Conservation (phyloP, 2,113 vertebrate species). For the Aptenodytes patagonicus region DNA sequence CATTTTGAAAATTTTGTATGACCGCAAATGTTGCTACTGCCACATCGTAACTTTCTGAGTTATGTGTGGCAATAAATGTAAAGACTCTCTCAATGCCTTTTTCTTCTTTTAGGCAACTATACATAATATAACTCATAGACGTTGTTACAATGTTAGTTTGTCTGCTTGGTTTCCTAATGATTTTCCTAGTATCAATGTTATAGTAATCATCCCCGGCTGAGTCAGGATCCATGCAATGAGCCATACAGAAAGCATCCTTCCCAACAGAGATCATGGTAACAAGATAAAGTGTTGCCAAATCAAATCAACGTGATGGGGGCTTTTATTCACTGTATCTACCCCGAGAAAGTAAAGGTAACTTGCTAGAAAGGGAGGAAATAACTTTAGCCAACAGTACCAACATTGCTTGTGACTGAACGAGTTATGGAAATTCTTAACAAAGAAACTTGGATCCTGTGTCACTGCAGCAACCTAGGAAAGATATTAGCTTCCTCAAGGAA, state of each 20-base stretch:
- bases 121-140: background rate
- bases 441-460: slow-evolving; percentile 10
- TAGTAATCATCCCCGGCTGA: background rate
- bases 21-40: background rate
- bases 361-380: background rate
- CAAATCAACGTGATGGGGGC: background rate
- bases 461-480: slow-evolving; percentile 30
- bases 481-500: slow-evolving; percentile 51
- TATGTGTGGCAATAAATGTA: background rate
- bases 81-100: background rate
- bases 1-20: background rate
- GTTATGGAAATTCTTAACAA: slow-evolving; percentile 52
- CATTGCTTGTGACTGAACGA: background rate
- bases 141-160: background rate
- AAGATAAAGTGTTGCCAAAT: background rate
- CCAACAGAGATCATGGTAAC: rapidly evolving
- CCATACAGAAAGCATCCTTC: background rate
- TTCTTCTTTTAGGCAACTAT: background rate
- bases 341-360: background rate
- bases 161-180: background rate
- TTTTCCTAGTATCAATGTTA: background rate
- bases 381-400: background rate
- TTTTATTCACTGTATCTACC: background rate
- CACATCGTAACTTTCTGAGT: background rate
- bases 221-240: background rate